phyloP scores from a whole-genome alignment of 2,113 vertebrate genomes.

The Tringa solitaria region DNA sequence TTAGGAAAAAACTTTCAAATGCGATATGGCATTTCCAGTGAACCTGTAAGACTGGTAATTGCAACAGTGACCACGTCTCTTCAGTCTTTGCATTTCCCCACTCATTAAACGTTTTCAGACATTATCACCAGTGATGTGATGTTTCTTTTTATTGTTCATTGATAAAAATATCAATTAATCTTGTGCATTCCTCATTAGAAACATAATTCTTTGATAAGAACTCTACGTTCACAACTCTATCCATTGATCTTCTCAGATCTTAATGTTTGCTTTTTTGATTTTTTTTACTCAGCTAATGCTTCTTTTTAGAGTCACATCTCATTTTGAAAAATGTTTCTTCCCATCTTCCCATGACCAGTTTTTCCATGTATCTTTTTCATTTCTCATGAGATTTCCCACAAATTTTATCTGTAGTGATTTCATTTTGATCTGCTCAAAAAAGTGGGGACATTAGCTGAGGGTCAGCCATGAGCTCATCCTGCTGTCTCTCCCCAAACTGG shows the following conservation, averaged over 20 bases:
- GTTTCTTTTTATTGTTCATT: background rate
- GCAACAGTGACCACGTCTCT: background rate
- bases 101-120: background rate
- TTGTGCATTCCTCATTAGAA: background rate
- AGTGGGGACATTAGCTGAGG: background rate
- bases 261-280: background rate
- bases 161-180: background rate
- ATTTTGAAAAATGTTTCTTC: background rate
- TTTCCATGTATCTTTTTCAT: background rate
- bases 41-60: background rate
- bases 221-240: background rate
- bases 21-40: background rate
- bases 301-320: background rate
- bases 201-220: background rate
- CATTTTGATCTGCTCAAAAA: background rate
- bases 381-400: background rate
- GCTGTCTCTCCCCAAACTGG: background rate
- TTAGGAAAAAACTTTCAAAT: background rate
- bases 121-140: background rate
- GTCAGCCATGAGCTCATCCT: background rate
- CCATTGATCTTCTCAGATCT: background rate
- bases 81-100: background rate
- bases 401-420: background rate
- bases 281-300: background rate
- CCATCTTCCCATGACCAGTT: accelerated